Conservation (phyloP, 2,888 invertebrate species). For the Yponomeuta plumbellus region DNA sequence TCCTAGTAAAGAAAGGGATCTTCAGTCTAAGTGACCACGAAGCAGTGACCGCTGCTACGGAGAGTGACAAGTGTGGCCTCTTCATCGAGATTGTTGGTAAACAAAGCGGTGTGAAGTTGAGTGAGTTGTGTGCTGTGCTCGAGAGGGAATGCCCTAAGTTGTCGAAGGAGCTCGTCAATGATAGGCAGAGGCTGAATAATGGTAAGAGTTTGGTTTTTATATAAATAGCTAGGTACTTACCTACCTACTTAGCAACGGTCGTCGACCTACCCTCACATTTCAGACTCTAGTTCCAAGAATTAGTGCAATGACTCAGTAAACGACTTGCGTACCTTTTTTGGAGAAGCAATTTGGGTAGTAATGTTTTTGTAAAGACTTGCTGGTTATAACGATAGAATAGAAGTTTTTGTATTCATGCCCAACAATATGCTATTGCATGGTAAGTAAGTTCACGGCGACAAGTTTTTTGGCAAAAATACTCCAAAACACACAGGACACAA, state of each 20-base stretch:
- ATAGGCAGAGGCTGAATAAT: constrained; percentile 70
- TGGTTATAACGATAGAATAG: too few species aligned
- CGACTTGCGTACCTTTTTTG: background rate
- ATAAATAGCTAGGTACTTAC: background rate
- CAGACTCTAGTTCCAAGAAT: background rate
- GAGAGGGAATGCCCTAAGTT: constrained; percentile 79
- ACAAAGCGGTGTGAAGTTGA: constrained; percentile 77
- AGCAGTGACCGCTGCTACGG: constrained; percentile 61
- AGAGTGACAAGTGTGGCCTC: constrained; percentile 75
- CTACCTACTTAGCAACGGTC: background rate
- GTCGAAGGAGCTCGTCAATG: constrained; percentile 78
- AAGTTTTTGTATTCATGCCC: too few species aligned
- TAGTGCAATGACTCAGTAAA: background rate
- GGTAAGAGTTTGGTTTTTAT: constrained; percentile 47
- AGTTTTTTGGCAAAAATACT: background rate
- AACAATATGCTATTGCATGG: too few species aligned
- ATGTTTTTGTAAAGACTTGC: background rate
- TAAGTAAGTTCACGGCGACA: too few species aligned
- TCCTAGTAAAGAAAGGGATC: constrained; percentile 80
- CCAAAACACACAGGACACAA: background rate
- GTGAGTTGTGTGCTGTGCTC: constrained; percentile 78
- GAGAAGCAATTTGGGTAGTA: background rate
- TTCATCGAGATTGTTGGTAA: constrained; percentile 79
- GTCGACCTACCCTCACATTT: background rate
- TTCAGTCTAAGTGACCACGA: constrained; percentile 79